A percentile compares a stretch with the other conserved stretches of the same genome.
These are phyloP conservation scores for Vireo griseus DNA, from an alignment of 2,797 vertebrate genomes.

Conservation along the genomic window DNA sequence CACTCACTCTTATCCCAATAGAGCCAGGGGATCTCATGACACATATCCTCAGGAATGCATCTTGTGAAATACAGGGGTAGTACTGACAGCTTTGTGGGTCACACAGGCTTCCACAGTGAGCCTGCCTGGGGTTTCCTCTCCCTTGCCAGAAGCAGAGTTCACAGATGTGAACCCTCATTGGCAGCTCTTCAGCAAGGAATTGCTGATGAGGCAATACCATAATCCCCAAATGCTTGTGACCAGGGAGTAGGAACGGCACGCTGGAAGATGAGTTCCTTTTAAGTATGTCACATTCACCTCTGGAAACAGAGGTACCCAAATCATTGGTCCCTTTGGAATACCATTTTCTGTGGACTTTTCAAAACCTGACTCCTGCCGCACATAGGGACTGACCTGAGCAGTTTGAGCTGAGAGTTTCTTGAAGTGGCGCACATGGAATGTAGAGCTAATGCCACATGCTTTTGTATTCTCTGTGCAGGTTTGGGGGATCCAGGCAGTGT, in stretches of 20 bases:
- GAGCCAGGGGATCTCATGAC: neutral
- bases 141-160: neutral
- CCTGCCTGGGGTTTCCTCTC: neutral
- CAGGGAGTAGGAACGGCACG: accelerated
- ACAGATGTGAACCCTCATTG: too few species aligned
- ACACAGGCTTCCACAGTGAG: neutral
- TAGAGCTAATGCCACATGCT: neutral
- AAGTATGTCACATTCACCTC: neutral
- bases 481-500: neutral
- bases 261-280: neutral
- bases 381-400: neutral
- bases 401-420: neutral
- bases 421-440: neutral
- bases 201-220: neutral
- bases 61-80: neutral
- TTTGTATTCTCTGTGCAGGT: neutral
- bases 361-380: neutral
- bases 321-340: neutral
- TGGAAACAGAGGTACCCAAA: neutral
- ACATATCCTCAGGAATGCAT: neutral
- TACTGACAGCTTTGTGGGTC: neutral
- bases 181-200: neutral
- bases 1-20: neutral
- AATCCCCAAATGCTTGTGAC: neutral
- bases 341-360: neutral